Evolutionary conservation across 2,888 invertebrate species (phyloP).

Genomic region (Mesorhabditis sp.): DNA sequence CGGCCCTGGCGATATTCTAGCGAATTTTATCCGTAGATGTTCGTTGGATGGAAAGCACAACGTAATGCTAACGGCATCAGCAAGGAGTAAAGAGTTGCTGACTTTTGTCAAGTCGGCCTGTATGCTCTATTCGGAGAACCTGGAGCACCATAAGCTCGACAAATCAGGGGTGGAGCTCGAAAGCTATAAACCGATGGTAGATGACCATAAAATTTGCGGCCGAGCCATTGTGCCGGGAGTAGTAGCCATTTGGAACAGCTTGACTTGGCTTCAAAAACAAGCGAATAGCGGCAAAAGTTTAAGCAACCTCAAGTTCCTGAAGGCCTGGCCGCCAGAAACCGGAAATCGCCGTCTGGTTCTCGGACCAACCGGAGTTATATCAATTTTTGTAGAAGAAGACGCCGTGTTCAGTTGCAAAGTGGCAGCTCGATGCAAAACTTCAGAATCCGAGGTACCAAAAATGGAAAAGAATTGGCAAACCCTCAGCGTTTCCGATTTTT

Average conservation of each 20-base stretch:
- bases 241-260: neutral
- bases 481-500: neutral
- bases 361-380: neutral
- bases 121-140: neutral
- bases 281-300: neutral
- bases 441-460: neutral
- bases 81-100: neutral
- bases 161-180: neutral
- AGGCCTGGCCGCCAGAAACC: neutral
- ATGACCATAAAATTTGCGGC: neutral
- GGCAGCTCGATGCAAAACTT: neutral
- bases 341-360: neutral
- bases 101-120: neutral
- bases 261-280: neutral
- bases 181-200: neutral
- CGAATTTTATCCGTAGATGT: conserved; percentile 23
- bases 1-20: conserved; percentile 33
- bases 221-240: neutral
- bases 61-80: neutral
- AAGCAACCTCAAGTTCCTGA: neutral
- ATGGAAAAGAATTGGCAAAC: neutral
- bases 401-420: neutral
- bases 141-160: neutral
- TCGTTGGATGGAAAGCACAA: conserved; percentile 10
- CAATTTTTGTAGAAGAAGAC: neutral